A percentile compares a stretch with the other conserved stretches of the same genome.
These are phyloP conservation scores for Lasioglossum morio DNA, from an alignment of 2,888 invertebrate species.

Conservation along the genomic window DNA sequence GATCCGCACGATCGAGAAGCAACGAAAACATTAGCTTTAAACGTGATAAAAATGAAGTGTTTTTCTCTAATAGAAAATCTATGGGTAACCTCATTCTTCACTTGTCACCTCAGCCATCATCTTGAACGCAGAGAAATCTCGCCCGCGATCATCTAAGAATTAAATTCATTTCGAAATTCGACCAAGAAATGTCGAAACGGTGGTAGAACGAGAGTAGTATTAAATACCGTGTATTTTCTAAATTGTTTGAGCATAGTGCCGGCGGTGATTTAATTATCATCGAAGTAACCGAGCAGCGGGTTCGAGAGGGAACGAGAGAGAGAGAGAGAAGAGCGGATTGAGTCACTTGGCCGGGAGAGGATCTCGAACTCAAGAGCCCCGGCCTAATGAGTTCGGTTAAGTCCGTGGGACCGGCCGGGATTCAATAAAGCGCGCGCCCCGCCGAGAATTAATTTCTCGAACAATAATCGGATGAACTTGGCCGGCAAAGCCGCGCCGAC, in stretches of 20 bases:
- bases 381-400: slow-evolving; percentile 39
- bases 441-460: slow-evolving; percentile 61
- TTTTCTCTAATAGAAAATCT: no score
- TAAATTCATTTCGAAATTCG: background rate
- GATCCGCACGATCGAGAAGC: slow-evolving; percentile 33
- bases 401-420: slow-evolving; percentile 22
- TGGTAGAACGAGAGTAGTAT: background rate
- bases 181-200: background rate
- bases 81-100: no score
- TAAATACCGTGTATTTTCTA: background rate
- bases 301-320: background rate
- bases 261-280: background rate
- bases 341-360: background rate
- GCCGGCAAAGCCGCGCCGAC: slow-evolving; percentile 3
- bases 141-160: background rate
- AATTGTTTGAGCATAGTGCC: background rate
- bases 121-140: no score
- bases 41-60: no score
- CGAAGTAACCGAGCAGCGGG: background rate
- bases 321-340: background rate
- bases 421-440: slow-evolving; percentile 37
- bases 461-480: slow-evolving; percentile 67
- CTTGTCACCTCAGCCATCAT: no score
- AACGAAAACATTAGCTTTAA: no score
- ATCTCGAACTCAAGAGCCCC: background rate